Evolutionary conservation across 2,113 vertebrate genomes (phyloP).

Genomic region (Coreoperca whiteheadi): DNA sequence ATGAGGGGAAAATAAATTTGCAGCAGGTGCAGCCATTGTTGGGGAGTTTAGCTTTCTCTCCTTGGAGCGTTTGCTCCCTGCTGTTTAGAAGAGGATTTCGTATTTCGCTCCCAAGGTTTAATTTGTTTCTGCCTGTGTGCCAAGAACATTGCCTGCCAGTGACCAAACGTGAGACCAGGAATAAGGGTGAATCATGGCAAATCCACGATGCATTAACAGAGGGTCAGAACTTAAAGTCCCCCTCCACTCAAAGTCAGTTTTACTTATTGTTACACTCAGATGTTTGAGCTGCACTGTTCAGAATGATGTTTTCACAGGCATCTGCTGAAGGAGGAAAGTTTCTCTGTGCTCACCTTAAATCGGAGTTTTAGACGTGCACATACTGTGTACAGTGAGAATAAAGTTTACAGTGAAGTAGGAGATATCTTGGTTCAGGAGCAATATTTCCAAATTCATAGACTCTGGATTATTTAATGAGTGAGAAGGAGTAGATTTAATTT

Average conservation of each 20-base stretch:
- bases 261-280: not conserved
- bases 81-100: conserved; percentile 66
- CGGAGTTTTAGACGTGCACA: not conserved
- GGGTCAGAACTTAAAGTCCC: not conserved
- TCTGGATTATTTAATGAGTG: not conserved
- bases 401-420: not conserved
- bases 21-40: conserved; percentile 71
- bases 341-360: not conserved
- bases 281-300: conserved; percentile 3
- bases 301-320: conserved; percentile 12
- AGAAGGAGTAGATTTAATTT: not conserved
- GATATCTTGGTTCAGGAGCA: not conserved
- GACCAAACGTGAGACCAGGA: conserved; percentile 30
- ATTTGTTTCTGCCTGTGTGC: conserved; percentile 60
- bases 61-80: conserved; percentile 60
- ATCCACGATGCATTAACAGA: not conserved
- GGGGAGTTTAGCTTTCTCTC: conserved; percentile 66
- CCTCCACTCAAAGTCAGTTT: not conserved
- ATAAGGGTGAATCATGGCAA: not conserved
- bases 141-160: conserved; percentile 57
- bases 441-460: not conserved
- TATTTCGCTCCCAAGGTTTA: conserved; percentile 69
- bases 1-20: conserved; percentile 59
- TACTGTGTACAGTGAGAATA: not conserved
- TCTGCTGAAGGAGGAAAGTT: not conserved